Conservation (phyloP, 2,113 vertebrate genomes). For the Melozone crissalis region DNA sequence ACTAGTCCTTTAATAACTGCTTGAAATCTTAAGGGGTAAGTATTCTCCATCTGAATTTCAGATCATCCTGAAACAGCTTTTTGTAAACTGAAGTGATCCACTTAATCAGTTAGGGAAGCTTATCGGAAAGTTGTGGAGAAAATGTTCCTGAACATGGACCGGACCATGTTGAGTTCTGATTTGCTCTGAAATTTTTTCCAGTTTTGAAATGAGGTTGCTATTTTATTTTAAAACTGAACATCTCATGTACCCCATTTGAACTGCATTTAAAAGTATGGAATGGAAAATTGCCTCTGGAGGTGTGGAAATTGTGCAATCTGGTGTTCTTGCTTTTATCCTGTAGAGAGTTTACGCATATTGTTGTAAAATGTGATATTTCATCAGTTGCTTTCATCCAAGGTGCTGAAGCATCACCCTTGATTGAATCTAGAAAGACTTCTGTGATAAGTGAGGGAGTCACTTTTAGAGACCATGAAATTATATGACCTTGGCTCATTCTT, state of each 20-base stretch:
- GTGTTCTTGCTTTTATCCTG: not conserved
- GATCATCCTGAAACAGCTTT: not conserved
- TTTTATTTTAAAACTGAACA: not conserved
- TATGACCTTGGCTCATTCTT: not conserved
- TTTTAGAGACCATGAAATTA: not conserved
- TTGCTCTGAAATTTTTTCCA: not conserved
- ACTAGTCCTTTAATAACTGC: not conserved
- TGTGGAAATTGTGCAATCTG: not conserved
- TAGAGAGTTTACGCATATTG: rapidly evolving
- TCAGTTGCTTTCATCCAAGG: not conserved
- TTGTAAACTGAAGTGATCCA: not conserved
- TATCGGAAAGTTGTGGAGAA: not conserved
- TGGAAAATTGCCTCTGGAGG: not conserved
- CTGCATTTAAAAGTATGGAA: not conserved
- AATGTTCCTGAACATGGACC: not conserved
- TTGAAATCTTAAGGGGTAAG: not conserved
- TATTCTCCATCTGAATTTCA: not conserved
- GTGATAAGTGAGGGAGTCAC: not conserved
- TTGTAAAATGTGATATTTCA: not conserved
- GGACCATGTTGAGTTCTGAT: not conserved
- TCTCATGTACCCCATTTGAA: not conserved
- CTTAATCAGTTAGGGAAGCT: not conserved
- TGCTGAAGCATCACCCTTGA: not conserved
- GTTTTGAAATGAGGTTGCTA: not conserved
- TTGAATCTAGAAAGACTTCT: not conserved